Evolutionary conservation across 1,140 invertebrate species (phyloP), one percentile per base, ranked within the genome.

Genomic region (Papilio polytes): DNA sequence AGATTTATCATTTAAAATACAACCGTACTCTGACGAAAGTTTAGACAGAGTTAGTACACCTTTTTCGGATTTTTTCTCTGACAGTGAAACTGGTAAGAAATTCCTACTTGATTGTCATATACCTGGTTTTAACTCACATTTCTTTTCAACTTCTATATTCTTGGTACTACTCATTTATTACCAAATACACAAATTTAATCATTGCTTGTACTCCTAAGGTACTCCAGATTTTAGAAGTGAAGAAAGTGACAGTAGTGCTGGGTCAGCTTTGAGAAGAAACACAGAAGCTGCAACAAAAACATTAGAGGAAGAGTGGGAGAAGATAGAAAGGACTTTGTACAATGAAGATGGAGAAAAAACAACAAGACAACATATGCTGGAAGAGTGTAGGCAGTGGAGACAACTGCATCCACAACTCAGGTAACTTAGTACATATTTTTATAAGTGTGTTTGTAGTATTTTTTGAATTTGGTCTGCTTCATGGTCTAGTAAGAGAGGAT

Each of bases 371-470:
- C 89, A 92, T 15, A 92, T 95, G 20, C 85, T 95, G 81, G 92
- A 95, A 48, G 95, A 95, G 80, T 95, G 95, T 84, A 90, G 91
- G 59, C 95, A 95, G 77, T 95, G 95, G 95, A 92, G 89, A 76
- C 83, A 91, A 44, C 80, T 94, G 41, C 94, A 94, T 88, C 94
- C 93, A 83, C 95, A 95, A 82, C 89, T 95, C 46, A 95, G 95
- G 95, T 95, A 86, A 82, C n/a, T 77, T 44, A 10, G 2, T 20
- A 63, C 12, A 66, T n/a, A 31, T 31, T 31, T 31, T 31, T 59
- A 59, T 9, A 4, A 59, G 8, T 59, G 18, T 7, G n/a, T 3
- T 20, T 1, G 18, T 59, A 36, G 31, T 36, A 36, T 36, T 36
- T 36, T 36, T 36, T 36, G 3, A 36, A 36, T 3, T 36, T 36